Percentiles rank a stretch among this genome's conserved stretches.
Evolutionary conservation across 2,888 invertebrate genomes (phyloP).

Genomic region (Elysia crispata): DNA sequence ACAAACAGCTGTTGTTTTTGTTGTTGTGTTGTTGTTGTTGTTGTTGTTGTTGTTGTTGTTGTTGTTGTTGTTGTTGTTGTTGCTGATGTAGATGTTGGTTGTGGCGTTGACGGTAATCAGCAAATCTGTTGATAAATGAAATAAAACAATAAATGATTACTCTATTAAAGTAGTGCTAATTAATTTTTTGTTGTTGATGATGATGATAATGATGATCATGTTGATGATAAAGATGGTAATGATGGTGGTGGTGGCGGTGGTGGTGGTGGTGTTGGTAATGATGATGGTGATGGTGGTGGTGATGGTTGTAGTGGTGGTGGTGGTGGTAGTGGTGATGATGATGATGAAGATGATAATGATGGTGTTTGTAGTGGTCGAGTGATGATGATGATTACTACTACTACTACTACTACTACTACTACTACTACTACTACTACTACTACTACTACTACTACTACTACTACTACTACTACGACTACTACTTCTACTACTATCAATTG

Average conservation of each 20-base stretch:
- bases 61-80: too few relatives aligned
- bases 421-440: slow-evolving; percentile 44
- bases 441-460: slow-evolving; percentile 47
- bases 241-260: not conserved
- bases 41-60: too few relatives aligned
- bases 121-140: too few relatives aligned
- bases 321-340: not conserved
- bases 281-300: slow-evolving; percentile 36
- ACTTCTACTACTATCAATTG: too few relatives aligned
- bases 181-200: not conserved
- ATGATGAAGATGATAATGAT: not conserved
- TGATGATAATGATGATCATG: not conserved
- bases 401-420: slow-evolving; percentile 44
- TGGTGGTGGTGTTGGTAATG: slow-evolving; percentile 12
- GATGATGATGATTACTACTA: slow-evolving; percentile 35
- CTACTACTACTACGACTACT: slow-evolving; percentile 38
- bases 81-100: too few relatives aligned
- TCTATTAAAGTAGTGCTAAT: slow-evolving; percentile 4
- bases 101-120: too few relatives aligned
- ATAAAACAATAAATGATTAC: too few relatives aligned
- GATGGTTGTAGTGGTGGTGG: slow-evolving; percentile 34
- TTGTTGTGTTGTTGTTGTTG: too few relatives aligned
- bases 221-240: not conserved
- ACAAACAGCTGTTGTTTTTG: too few relatives aligned
- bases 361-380: too few relatives aligned